These are phyloP conservation scores for Tachycineta bicolor DNA, from an alignment of 2,113 vertebrate genomes.

Conservation along the genomic window DNA sequence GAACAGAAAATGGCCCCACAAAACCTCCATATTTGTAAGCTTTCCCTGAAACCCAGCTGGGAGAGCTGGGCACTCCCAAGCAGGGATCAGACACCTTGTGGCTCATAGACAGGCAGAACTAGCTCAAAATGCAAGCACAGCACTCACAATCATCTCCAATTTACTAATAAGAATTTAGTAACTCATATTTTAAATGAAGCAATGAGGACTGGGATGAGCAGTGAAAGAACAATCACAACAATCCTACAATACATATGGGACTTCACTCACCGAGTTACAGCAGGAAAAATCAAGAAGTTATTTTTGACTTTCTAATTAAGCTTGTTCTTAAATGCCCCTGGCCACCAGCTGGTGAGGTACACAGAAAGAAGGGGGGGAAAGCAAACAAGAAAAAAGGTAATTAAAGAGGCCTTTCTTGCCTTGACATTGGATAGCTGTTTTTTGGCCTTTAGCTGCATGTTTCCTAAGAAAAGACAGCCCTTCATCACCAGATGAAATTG, in stretches of 20 bases:
- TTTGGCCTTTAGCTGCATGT: conserved; percentile 50
- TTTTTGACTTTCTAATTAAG: conserved; percentile 49
- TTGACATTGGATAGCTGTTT: conserved; percentile 71
- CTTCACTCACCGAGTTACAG: not conserved
- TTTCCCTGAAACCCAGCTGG: not conserved
- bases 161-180: not conserved
- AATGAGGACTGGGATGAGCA: not conserved
- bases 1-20: not conserved
- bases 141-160: not conserved
- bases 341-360: conserved; percentile 41
- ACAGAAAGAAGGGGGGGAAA: not conserved
- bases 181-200: not conserved
- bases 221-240: not conserved
- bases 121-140: not conserved
- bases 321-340: not conserved
- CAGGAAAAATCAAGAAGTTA: not conserved
- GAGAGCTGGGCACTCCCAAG: not conserved
- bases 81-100: not conserved
- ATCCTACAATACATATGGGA: not conserved
- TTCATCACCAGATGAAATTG: conserved; percentile 29
- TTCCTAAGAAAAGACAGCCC: conserved; percentile 55
- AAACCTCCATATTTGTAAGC: not conserved
- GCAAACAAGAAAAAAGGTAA: not conserved
- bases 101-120: not conserved
- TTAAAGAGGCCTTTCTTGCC: conserved; percentile 14